Evolutionary conservation across 2,113 vertebrate species (phyloP).

Genomic region (Pterocles orientalis): DNA sequence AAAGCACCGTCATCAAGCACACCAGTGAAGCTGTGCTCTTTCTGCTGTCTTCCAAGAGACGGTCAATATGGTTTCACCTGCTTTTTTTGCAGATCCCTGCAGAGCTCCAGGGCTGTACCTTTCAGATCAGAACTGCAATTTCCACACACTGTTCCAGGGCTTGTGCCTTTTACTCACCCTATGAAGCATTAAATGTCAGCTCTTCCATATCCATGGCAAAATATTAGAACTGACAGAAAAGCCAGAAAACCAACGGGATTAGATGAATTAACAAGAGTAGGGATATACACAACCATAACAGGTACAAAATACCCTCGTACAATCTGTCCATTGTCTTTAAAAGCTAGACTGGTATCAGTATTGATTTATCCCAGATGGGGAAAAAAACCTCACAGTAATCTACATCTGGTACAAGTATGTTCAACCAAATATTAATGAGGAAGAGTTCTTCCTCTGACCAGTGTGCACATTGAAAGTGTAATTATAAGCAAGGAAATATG

Average conservation of each 20-base stretch:
- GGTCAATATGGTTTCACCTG: neutral
- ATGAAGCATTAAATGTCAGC: accelerated
- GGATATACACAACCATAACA: neutral
- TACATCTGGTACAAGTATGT: constrained; percentile 48
- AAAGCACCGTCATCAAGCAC: neutral
- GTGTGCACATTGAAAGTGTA: neutral
- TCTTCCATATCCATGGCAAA: neutral
- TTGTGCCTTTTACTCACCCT: neutral
- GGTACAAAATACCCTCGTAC: constrained; percentile 1
- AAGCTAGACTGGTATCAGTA: neutral
- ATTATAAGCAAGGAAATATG: neutral
- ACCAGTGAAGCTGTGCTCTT: neutral
- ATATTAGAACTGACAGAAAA: neutral
- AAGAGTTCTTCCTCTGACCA: neutral
- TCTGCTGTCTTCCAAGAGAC: neutral
- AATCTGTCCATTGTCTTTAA: constrained; percentile 8
- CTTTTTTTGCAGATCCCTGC: neutral
- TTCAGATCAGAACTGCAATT: neutral
- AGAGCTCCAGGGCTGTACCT: neutral
- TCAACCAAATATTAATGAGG: neutral
- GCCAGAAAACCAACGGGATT: neutral
- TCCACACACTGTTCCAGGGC: neutral
- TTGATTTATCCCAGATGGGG: constrained; percentile 39
- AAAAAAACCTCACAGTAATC: neutral
- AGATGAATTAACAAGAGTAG: neutral